These are phyloP conservation scores for Ennomos erosarius DNA, from an alignment of 2,888 invertebrate genomes.

Conservation along the genomic window DNA sequence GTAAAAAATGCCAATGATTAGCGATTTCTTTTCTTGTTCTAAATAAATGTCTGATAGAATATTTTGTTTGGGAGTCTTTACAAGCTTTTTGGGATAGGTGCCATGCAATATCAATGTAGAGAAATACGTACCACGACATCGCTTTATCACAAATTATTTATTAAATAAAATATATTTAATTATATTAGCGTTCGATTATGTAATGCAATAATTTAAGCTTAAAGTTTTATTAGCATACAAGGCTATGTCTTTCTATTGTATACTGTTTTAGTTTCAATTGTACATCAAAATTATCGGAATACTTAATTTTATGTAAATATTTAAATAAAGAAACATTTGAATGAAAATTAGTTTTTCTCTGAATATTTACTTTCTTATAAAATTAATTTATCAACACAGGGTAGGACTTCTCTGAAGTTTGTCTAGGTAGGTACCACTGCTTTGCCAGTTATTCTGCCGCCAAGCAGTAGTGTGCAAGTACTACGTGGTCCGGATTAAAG, in stretches of 20 bases:
- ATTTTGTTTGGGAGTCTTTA: constrained; percentile 3
- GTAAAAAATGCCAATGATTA: no score
- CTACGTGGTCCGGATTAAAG: no score
- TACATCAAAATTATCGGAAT: constrained; percentile 76
- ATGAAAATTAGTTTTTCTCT: constrained; percentile 48
- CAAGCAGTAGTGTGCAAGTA: no score
- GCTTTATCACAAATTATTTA: constrained; percentile 30
- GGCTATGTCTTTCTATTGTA: constrained; percentile 47
- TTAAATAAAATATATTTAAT: constrained; percentile 31
- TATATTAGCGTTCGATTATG: constrained; percentile 23
- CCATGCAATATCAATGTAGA: constrained; percentile 4
- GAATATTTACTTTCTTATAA: background rate
- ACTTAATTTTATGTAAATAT: constrained; percentile 81
- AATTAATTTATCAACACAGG: no score
- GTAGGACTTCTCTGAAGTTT: no score
- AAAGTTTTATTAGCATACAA: constrained; percentile 24
- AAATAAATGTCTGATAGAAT: no score
- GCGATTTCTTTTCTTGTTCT: no score
- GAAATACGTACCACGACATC: background rate
- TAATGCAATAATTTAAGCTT: constrained; percentile 27
- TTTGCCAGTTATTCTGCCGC: no score
- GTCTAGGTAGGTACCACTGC: no score
- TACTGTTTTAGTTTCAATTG: constrained; percentile 63
- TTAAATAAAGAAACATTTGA: constrained; percentile 76
- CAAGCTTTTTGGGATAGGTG: constrained; percentile 10